Evolutionary conservation across 2,888 invertebrate species (phyloP).

Genomic region (Melanostoma scalare): DNA sequence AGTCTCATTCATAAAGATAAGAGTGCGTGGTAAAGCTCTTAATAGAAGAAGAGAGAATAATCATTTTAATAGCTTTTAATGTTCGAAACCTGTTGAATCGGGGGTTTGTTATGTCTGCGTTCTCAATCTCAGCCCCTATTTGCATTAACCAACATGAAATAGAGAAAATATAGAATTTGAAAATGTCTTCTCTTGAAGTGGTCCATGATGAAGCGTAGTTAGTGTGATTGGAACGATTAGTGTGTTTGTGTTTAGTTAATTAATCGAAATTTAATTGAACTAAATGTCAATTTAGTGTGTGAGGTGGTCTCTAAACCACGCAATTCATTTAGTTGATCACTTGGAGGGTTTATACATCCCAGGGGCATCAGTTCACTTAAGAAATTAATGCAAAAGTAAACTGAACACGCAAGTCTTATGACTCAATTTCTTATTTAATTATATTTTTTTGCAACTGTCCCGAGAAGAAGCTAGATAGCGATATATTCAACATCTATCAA

Average conservation of each 20-base stretch:
- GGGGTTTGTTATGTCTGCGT: background rate
- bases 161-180: constrained; percentile 15
- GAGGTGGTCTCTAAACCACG: constrained; percentile 48
- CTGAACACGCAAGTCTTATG: background rate
- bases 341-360: constrained; percentile 28
- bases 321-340: constrained; percentile 64
- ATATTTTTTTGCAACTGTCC: no score
- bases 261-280: constrained; percentile 62
- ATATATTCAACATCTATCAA: no score
- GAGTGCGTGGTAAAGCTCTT: constrained; percentile 48
- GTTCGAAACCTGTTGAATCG: constrained; percentile 64
- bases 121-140: background rate
- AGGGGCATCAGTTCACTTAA: constrained; percentile 43
- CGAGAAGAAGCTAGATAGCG: no score
- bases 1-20: constrained; percentile 59
- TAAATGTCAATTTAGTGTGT: constrained; percentile 50
- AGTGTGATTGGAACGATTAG: constrained; percentile 1
- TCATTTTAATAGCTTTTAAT: constrained; percentile 52
- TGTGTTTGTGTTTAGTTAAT: constrained; percentile 15
- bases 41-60: constrained; percentile 51
- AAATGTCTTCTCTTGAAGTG: constrained; percentile 44
- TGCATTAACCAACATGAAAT: constrained; percentile 11
- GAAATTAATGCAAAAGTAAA: constrained; percentile 29
- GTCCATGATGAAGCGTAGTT: constrained; percentile 42
- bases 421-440: no score